Evolutionary conservation across 2,113 vertebrate species (phyloP), one percentile per base, ranked within the genome.

Genomic region (Nothobranchius kuhntae): DNA sequence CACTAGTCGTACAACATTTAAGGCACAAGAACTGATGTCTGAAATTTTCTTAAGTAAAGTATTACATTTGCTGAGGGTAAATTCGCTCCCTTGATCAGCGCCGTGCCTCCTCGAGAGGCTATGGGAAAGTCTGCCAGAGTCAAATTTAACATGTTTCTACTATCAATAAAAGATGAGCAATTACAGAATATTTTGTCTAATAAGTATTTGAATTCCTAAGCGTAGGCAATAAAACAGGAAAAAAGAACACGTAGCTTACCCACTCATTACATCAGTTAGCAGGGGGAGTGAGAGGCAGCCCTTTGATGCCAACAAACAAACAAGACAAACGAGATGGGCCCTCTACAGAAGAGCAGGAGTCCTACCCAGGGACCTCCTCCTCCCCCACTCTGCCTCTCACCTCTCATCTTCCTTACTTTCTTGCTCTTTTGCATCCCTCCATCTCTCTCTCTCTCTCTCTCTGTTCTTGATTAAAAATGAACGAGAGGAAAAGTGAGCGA

Each of bases 81-180:
- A 90, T 86, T 77, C 80, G 75, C 79, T 77, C 83, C 87, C 87
- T 89, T 91, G 88, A 91, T 91, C 89, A 88, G 79, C 45, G 83
- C 80, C 24, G 80, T 70, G 77, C 77, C 86, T 89, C 67, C 89
- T 90, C 87, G 36, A 81, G 89, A 88, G 89, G 84, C 82, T 78
- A 76, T 24, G 79, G 57, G 82, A 73, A 72, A 86, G 76, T 75
- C 79, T 86, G 83, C 78, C 63, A 42, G 84, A 91, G 78, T 62
- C 82, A 89, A 89, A 89, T 89, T 86, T 83, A 91, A 88, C 86
- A 90, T 81, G 89, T 90, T 90, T 78, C 83, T 71, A 81, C 76
- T 75, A 92, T 92, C 89, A 91, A 92, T 92, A 90, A 92, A 90
- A 92, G 82, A 92, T 92, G 87, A 92, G 89, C 90, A 91, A 92